Evolutionary conservation across 2,113 vertebrate genomes (phyloP).

Genomic region (Serranochromis macrocephalus): DNA sequence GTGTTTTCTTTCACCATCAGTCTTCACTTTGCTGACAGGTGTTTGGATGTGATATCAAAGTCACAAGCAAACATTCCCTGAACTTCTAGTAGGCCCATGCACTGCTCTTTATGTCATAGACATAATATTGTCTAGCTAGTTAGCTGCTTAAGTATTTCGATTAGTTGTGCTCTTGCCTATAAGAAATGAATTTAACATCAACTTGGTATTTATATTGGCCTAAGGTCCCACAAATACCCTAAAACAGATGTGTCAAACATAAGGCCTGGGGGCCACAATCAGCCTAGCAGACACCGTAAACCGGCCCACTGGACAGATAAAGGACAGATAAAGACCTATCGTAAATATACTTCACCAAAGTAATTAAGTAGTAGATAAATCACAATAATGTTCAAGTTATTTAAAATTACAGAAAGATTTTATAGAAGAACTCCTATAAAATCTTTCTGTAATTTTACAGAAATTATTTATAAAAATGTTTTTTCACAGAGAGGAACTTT

Average conservation of each 20-base stretch:
- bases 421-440: background rate
- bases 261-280: background rate
- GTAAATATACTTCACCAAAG: background rate
- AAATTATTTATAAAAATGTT: fast-evolving
- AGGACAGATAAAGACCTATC: background rate
- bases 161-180: background rate
- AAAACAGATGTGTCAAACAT: background rate
- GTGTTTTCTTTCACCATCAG: background rate
- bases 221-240: background rate
- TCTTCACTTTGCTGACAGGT: background rate
- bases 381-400: background rate
- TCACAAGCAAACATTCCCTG: background rate
- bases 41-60: background rate
- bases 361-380: background rate
- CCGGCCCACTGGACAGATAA: background rate
- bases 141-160: background rate
- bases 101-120: background rate
- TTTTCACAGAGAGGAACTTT: background rate
- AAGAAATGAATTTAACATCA: background rate
- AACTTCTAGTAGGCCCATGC: background rate
- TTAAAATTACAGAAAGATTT: background rate
- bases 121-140: background rate
- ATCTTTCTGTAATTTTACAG: background rate
- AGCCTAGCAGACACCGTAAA: background rate
- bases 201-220: background rate